These are phyloP conservation scores for Cheilosia scutellata DNA, from an alignment of 2,888 invertebrate species.

Conservation along the genomic window DNA sequence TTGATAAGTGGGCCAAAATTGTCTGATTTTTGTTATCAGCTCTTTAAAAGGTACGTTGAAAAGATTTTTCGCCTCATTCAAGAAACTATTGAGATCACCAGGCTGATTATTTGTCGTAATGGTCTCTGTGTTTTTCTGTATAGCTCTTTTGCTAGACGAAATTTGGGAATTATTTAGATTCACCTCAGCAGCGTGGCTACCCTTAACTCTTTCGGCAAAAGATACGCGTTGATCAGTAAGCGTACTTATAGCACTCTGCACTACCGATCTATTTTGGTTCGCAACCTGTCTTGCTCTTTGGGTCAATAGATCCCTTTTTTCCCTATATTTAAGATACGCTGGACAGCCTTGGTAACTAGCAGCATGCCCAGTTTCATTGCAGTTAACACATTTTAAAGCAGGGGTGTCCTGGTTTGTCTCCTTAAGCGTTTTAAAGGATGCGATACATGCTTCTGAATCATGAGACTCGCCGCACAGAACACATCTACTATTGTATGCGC, in stretches of 20 bases:
- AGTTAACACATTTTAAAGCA: background rate
- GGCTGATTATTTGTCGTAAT: background rate
- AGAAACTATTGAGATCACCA: background rate
- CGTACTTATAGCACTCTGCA: background rate
- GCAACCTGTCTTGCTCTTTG: slow-evolving; percentile 4
- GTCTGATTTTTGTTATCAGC: slow-evolving; percentile 7
- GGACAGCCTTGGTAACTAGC: background rate
- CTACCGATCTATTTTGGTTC: slow-evolving; percentile 1
- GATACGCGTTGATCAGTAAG: background rate
- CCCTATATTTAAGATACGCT: slow-evolving; percentile 20
- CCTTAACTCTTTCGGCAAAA: background rate
- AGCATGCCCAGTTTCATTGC: background rate
- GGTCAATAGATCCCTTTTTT: background rate
- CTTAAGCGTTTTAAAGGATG: no score
- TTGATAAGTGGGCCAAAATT: slow-evolving; percentile 31
- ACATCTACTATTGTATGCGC: slow-evolving; percentile 9
- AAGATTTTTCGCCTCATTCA: background rate
- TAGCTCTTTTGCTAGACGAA: background rate
- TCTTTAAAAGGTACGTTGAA: slow-evolving; percentile 9
- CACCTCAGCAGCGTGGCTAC: no score
- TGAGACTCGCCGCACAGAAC: slow-evolving; percentile 6
- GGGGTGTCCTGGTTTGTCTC: background rate
- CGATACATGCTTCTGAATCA: background rate
- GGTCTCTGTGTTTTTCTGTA: background rate
- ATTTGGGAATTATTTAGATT: background rate